Percentiles rank a stretch among this genome's conserved stretches.
phyloP scores from a whole-genome alignment of 2,113 vertebrate genomes.

The Eptesicus fuscus region DNA sequence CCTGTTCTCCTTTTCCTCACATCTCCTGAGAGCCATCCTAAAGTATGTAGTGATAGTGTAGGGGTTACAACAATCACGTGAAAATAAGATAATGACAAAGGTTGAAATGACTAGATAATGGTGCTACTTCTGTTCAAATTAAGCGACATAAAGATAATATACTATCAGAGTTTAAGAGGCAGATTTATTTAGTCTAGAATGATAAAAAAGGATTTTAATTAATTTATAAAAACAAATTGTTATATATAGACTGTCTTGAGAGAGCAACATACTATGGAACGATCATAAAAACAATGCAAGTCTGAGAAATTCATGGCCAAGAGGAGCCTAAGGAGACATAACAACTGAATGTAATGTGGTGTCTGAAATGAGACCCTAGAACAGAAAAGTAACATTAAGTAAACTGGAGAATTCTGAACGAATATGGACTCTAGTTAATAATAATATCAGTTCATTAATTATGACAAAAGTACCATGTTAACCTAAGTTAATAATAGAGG shows the following conservation, averaged over 20 bases:
- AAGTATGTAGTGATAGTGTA: background rate
- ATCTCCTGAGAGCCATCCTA: background rate
- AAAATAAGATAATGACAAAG: background rate
- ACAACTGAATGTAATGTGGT: background rate
- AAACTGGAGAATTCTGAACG: background rate
- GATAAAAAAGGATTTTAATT: background rate
- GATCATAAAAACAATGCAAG: background rate
- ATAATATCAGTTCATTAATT: background rate
- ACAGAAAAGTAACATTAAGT: background rate
- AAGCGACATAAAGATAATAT: background rate
- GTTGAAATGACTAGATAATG: background rate
- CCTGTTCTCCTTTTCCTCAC: background rate
- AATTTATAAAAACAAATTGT: background rate
- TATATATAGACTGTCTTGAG: conserved; percentile 23
- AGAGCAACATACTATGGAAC: background rate
- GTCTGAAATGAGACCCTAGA: background rate
- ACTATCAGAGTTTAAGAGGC: background rate
- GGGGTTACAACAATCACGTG: background rate
- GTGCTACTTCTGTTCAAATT: background rate
- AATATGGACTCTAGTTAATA: background rate
- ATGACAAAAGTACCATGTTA: background rate
- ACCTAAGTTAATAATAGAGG: background rate
- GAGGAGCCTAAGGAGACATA: background rate
- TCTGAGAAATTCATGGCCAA: background rate
- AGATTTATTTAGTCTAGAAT: background rate